Base-by-base conservation (phyloP, 2,797 vertebrate species). In the Chelon labrosus region DNA sequence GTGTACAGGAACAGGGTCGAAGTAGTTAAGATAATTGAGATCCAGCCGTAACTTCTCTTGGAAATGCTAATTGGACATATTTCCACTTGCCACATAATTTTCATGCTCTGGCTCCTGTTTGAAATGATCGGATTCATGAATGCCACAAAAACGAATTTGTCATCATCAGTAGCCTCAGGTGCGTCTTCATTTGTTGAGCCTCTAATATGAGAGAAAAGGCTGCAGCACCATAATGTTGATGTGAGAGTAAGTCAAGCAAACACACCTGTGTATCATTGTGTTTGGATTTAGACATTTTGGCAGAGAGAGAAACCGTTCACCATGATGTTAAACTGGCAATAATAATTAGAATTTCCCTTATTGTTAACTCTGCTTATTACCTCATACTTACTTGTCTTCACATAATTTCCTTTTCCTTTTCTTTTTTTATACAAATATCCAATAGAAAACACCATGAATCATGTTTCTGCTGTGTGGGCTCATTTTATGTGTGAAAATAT, bases 401-500 rank as follows among this genome's bases (percentile, higher is more conserved):
- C 27, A 16, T 20, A 65, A 9, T 65, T 64, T 8, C 17, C 17
- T 22, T 14, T 38, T 10, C 16, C 20, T 65, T 17, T 6, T 22
- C 22, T 3, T 25, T 25, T 47, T 55, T 64, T 37, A 50, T 49
- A 50, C 10, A 57, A 19, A 49, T 59, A 10, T 70, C 52, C 52
- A 9, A 13, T 7, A 16, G 16, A 39, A 49, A 75, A 42, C 51
- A 52, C 0, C 62, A 47, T 27, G 42, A 80, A 10, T 42, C 8
- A 19, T 14, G 0, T 67, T 54, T 63, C 27, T 59, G 46, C 53
- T 47, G 17, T n/a, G 56, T 75, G 20, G 56, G 16, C 39, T 65
- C 22, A 16, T 49, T 42, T 20, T 46, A 10, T 47, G 49, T 65
- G 55, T 72, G 20, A 73, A 79, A 70, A 70, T 57, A 69, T 56